These are phyloP conservation scores for Sinocyclocheilus maitianheensis DNA, from an alignment of 2,113 vertebrate species.

Conservation along the genomic window DNA sequence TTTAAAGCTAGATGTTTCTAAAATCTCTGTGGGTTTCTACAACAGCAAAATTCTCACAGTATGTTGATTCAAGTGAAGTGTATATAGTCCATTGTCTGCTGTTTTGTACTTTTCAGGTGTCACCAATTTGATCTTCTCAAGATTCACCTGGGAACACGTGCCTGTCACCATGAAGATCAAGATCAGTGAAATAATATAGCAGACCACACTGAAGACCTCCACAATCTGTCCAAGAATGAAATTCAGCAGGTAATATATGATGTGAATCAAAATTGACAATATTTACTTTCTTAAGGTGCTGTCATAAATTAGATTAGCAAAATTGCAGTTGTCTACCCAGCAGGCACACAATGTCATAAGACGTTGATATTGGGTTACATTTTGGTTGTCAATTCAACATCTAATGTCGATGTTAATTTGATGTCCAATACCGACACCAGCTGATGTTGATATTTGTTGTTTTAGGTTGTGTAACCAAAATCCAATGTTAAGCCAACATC, in stretches of 20 bases:
- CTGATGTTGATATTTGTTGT: too few relatives aligned
- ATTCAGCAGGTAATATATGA: neutral
- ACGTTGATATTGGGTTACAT: too few relatives aligned
- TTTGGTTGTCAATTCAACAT: too few relatives aligned
- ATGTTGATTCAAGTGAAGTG: neutral
- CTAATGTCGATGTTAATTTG: too few relatives aligned
- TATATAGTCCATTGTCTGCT: neutral
- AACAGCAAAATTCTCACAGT: neutral
- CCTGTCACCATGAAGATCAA: neutral
- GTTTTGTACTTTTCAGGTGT: neutral
- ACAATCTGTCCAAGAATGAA: neutral
- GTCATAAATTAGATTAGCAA: too few relatives aligned
- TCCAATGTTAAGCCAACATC: too few relatives aligned
- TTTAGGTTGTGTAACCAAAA: too few relatives aligned
- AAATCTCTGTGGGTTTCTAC: neutral
- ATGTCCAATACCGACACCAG: too few relatives aligned
- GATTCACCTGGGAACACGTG: neutral
- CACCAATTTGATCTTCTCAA: neutral
- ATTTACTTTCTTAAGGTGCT: neutral
- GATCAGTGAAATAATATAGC: neutral
- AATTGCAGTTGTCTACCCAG: too few relatives aligned
- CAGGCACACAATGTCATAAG: too few relatives aligned
- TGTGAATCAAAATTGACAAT: neutral
- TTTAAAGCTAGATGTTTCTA: neutral
- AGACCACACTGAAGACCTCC: neutral